A percentile compares a stretch with the other conserved stretches of the same genome.
These are phyloP conservation scores for Bicyclus anynana DNA, from an alignment of 1,140 invertebrate species.

Conservation along the genomic window DNA sequence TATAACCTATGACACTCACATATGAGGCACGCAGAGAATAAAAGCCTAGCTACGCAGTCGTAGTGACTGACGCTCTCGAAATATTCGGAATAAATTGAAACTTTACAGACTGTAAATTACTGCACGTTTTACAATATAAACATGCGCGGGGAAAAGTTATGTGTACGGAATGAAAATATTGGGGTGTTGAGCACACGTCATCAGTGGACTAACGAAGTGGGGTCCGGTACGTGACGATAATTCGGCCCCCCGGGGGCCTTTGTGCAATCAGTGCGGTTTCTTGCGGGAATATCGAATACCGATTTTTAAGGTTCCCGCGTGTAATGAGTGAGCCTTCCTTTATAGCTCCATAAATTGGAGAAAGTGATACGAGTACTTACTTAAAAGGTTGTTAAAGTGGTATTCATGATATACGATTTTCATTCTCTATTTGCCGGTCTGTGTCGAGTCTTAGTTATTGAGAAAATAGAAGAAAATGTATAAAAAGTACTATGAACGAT, in stretches of 20 bases:
- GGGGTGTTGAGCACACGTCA: constrained; percentile 49
- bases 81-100: neutral
- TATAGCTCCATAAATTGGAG: neutral
- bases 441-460: too few relatives aligned
- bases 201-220: constrained; percentile 60
- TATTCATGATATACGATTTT: too few relatives aligned
- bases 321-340: neutral
- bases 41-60: neutral
- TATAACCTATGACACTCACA: too few relatives aligned
- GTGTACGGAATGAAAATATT: constrained; percentile 44
- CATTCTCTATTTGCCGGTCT: too few relatives aligned
- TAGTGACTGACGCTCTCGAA: neutral
- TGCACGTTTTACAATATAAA: neutral
- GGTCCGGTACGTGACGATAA: constrained; percentile 62
- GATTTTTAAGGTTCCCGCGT: constrained; percentile 36
- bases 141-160: constrained; percentile 12
- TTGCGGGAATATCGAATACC: constrained; percentile 40
- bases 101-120: neutral
- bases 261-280: constrained; percentile 70
- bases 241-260: constrained; percentile 59
- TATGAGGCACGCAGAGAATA: too few relatives aligned
- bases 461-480: too few relatives aligned
- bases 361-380: neutral
- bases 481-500: too few relatives aligned
- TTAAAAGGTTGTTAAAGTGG: too few relatives aligned